Conservation (phyloP, 1,140 invertebrate genomes). For the Mactra quadrangularis region DNA sequence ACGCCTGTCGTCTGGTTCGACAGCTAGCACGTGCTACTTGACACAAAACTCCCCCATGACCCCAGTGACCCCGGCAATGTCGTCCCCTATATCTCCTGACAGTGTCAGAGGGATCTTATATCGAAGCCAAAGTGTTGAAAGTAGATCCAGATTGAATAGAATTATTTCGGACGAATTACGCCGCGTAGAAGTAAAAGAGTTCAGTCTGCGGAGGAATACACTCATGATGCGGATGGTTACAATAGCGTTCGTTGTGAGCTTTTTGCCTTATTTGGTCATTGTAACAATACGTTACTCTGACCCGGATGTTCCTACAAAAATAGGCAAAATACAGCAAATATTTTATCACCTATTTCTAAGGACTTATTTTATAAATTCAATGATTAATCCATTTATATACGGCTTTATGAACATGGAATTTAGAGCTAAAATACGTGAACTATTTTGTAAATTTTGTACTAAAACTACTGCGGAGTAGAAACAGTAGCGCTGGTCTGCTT, state of each 20-base stretch:
- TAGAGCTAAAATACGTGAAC: slow-evolving; percentile 33
- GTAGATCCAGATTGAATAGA: slow-evolving; percentile 44
- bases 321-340: slow-evolving; percentile 40
- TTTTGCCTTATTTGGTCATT: slow-evolving; percentile 50
- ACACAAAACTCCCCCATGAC: not conserved
- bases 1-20: slow-evolving; percentile 15
- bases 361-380: slow-evolving; percentile 55
- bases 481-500: no score
- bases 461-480: no score
- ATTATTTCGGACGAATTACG: slow-evolving; percentile 54
- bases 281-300: slow-evolving; percentile 46
- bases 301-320: slow-evolving; percentile 35
- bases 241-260: slow-evolving; percentile 58
- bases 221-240: slow-evolving; percentile 60
- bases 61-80: slow-evolving; percentile 27
- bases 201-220: slow-evolving; percentile 56
- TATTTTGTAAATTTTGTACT: slow-evolving; percentile 51
- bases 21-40: not conserved
- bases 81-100: slow-evolving; percentile 6
- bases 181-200: slow-evolving; percentile 41
- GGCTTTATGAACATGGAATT: slow-evolving; percentile 60
- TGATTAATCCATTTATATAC: slow-evolving; percentile 61
- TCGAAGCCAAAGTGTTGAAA: slow-evolving; percentile 57
- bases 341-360: slow-evolving; percentile 51
- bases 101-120: slow-evolving; percentile 42